phyloP scores from a whole-genome alignment of 1,140 invertebrate species.

The Andrena cerasifolii region DNA sequence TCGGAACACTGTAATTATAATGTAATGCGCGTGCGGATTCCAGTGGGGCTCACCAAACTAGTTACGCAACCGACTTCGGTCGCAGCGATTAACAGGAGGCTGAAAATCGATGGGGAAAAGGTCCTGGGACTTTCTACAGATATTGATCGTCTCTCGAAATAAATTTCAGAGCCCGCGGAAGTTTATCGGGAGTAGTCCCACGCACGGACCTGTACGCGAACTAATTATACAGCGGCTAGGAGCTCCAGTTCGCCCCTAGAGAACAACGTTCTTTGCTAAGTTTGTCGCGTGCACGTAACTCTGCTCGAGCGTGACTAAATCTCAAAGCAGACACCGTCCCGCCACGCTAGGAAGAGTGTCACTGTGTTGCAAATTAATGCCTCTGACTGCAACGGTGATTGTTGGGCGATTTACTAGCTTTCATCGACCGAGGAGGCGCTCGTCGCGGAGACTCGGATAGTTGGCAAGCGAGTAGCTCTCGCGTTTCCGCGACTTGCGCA shows the following conservation, averaged over 20 bases:
- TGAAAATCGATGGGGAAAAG: background rate
- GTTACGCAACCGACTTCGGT: background rate
- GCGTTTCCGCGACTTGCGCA: background rate
- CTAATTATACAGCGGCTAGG: conserved; percentile 9
- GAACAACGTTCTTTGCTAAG: conserved; percentile 8
- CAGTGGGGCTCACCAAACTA: background rate
- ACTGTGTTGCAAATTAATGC: background rate
- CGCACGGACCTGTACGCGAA: background rate
- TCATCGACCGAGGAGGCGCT: background rate
- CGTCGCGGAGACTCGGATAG: background rate
- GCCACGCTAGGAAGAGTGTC: background rate
- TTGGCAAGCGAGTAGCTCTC: background rate
- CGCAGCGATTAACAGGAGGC: background rate
- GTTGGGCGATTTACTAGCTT: background rate
- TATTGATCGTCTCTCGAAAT: conserved; percentile 14
- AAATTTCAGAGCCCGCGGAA: background rate
- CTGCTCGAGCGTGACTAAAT: background rate
- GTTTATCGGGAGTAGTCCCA: conserved; percentile 3
- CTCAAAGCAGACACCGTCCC: background rate
- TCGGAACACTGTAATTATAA: too few relatives aligned
- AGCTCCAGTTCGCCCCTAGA: background rate
- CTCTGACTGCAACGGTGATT: background rate
- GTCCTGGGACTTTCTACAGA: background rate
- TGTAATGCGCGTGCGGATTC: too few relatives aligned
- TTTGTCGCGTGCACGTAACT: conserved; percentile 17